Conservation (phyloP, 2,113 vertebrate species). For the Okapia johnstoni region DNA sequence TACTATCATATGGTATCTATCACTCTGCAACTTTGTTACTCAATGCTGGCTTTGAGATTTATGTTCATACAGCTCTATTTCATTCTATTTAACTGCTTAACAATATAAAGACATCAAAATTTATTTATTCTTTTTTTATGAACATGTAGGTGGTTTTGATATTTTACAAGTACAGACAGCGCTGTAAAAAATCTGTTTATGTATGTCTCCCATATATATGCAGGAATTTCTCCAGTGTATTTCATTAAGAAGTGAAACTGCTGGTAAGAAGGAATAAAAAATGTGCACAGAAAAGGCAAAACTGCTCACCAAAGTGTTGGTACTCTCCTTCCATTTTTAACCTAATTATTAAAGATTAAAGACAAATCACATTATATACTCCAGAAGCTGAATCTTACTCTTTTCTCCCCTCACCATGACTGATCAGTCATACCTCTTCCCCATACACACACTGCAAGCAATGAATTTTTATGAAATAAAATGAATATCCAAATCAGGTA, state of each 20-base stretch:
- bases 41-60: background rate
- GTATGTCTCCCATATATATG: background rate
- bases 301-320: background rate
- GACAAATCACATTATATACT: background rate
- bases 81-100: background rate
- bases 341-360: background rate
- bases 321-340: background rate
- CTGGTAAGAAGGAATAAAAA: background rate
- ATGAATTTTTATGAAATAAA: background rate
- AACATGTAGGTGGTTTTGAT: background rate
- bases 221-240: background rate
- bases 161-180: background rate
- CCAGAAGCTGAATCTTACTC: background rate
- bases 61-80: background rate
- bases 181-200: background rate
- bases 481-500: background rate
- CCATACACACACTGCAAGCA: background rate
- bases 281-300: background rate
- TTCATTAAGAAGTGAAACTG: background rate
- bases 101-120: background rate
- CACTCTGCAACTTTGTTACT: background rate
- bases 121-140: background rate
- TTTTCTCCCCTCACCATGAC: background rate
- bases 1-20: background rate
- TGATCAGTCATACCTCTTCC: background rate